Evolutionary conservation across 2,797 vertebrate genomes (phyloP).

Genomic region (Tympanoctomys barrerae): DNA sequence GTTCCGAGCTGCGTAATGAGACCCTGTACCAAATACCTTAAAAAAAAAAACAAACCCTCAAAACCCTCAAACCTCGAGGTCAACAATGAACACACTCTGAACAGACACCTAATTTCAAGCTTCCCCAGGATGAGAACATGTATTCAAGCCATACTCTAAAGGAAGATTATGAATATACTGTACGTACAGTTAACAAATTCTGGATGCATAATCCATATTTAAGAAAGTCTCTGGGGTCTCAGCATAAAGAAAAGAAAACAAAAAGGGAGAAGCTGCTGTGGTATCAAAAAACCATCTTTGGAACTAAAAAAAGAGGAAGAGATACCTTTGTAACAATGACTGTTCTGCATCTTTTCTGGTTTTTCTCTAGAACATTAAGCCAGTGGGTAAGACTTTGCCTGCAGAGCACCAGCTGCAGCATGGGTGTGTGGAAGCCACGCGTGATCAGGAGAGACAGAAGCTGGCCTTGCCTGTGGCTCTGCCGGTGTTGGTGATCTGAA

Average conservation of each 20-base stretch:
- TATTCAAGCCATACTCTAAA: slow-evolving; percentile 6
- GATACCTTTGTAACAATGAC: not conserved
- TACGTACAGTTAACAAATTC: not conserved
- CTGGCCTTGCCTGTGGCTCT: not conserved
- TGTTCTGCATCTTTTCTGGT: not conserved
- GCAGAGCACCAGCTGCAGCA: rapidly evolving
- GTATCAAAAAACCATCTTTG: slow-evolving; percentile 25
- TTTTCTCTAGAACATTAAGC: not conserved
- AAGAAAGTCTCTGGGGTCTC: not conserved
- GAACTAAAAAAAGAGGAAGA: not conserved
- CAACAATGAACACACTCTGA: not conserved
- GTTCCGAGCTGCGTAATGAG: too few relatives aligned
- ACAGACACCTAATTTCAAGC: slow-evolving; percentile 4
- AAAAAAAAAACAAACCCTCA: too few relatives aligned
- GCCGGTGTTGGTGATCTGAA: not conserved
- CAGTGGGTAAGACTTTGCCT: not conserved
- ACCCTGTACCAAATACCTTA: too few relatives aligned
- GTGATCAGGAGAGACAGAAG: not conserved
- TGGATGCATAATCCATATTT: not conserved
- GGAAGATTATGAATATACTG: not conserved
- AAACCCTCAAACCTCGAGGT: not conserved
- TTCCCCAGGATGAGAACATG: not conserved
- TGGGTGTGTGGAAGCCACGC: not conserved
- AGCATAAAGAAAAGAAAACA: not conserved
- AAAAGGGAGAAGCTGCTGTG: not conserved